A percentile compares a stretch with the other conserved stretches of the same genome.
phyloP scores from a whole-genome alignment of 2,797 vertebrate genomes.

The Eulemur mongoz region DNA sequence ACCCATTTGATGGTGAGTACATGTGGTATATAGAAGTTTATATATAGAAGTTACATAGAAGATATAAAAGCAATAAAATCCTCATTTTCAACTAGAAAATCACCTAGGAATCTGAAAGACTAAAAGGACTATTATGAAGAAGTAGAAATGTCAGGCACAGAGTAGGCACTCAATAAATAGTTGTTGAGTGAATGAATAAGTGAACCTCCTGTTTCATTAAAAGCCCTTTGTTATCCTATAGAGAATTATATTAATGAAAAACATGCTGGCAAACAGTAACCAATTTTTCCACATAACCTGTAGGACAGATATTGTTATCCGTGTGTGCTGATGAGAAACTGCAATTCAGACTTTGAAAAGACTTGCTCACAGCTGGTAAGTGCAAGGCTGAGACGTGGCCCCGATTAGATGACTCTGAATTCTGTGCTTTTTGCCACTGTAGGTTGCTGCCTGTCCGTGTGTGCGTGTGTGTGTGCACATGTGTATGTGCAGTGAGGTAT shows the following conservation, averaged over 20 bases:
- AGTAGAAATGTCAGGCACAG: background rate
- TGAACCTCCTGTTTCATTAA: background rate
- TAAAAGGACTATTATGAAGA: background rate
- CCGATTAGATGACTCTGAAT: background rate
- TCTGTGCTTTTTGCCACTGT: background rate
- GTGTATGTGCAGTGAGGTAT: background rate
- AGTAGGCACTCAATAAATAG: background rate
- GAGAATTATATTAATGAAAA: background rate
- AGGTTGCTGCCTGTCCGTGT: background rate
- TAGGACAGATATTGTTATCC: background rate
- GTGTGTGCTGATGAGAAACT: background rate
- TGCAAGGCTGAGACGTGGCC: background rate
- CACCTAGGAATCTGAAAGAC: background rate
- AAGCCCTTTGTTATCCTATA: background rate
- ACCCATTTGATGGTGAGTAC: too few species aligned
- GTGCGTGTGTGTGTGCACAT: background rate
- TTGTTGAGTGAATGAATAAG: background rate
- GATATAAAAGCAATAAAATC: background rate
- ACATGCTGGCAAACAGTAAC: background rate
- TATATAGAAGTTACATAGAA: background rate
- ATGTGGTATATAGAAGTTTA: background rate
- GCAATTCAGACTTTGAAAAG: background rate
- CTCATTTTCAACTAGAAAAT: background rate
- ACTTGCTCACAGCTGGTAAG: background rate
- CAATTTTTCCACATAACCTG: background rate